Evolutionary conservation across 1,140 invertebrate species (phyloP), one percentile per base, ranked within the genome.

Genomic region (Radopholus similis): DNA sequence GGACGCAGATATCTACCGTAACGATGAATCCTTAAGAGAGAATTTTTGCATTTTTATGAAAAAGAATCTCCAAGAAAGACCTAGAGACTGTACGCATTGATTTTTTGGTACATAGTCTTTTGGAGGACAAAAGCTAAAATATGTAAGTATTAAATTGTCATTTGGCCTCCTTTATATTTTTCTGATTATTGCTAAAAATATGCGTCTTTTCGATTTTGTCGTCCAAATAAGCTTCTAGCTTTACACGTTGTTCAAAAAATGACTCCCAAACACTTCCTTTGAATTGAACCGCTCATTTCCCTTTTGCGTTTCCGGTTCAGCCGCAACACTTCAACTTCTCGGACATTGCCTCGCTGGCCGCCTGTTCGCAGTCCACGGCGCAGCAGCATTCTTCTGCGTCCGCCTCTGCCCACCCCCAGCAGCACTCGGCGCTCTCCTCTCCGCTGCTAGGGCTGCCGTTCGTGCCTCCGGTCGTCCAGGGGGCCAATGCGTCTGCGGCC

Each of bases 281-380:
- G n/a, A n/a, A n/a, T n/a, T n/a, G n/a, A n/a, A n/a, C n/a, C n/a
- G n/a, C n/a, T n/a, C n/a, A n/a, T n/a, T n/a, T n/a, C n/a, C n/a
- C n/a, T n/a, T n/a, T n/a, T n/a, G n/a, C n/a, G n/a, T n/a, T n/a
- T n/a, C n/a, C n/a, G n/a, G n/a, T n/a, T n/a, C n/a, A n/a, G n/a
- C 32, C 34, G 28, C 34, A 62, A 26, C 59, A 62, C 18, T 62
- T 62, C 49, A 62, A 62, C 49, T 62, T 62, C n/a, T 62, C 59
- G 42, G 21, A 62, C 49, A 62, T 62, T 30, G 40, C 59, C 18
- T 62, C 59, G 21, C 40, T 62, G 18, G 59, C 59, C 47, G 47
- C 23, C 9, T 51, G 47, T 15, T 18, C 18, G n/a, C 6, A 47
- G 5, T 9, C 28, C 32, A 58, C n/a, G n/a, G n/a, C n/a, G 11